Conservation (phyloP, 1,140 invertebrate species). For the Zaprionus nigranus region DNA sequence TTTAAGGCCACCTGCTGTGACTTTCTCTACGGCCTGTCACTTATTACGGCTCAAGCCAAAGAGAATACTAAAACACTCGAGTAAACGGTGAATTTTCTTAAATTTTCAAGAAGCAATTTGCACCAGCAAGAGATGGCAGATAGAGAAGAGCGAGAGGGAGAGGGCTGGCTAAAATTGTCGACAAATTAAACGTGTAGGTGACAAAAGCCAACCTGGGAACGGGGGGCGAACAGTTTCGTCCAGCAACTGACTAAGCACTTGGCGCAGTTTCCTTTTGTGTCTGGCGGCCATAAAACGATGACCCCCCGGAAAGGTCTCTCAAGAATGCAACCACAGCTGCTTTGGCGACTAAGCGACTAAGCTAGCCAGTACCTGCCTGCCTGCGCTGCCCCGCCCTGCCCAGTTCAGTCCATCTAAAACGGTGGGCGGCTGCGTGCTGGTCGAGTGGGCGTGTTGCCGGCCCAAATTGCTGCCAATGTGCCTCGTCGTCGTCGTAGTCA, state of each 20-base stretch:
- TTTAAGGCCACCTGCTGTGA: constrained; percentile 47
- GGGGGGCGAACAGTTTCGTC: constrained; percentile 28
- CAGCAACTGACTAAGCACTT: constrained; percentile 51
- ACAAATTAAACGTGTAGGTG: constrained; percentile 44
- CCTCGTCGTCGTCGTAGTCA: constrained; percentile 30
- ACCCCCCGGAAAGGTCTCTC: constrained; percentile 62
- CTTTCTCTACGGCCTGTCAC: constrained; percentile 21
- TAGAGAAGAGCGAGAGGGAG: background rate
- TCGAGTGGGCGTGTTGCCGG: background rate
- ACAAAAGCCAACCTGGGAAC: constrained; percentile 29
- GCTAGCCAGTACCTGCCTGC: constrained; percentile 2
- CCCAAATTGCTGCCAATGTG: constrained; percentile 17
- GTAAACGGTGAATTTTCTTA: constrained; percentile 41
- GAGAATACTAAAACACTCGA: background rate
- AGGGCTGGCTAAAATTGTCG: constrained; percentile 16
- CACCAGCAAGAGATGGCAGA: background rate
- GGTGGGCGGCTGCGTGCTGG: constrained; percentile 7
- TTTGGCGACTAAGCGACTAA: constrained; percentile 39
- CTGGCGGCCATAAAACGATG: constrained; percentile 67
- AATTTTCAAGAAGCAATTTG: constrained; percentile 39
- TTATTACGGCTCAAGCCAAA: constrained; percentile 18
- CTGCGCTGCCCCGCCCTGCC: constrained; percentile 26
- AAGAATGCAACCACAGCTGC: constrained; percentile 47
- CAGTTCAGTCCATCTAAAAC: constrained; percentile 26
- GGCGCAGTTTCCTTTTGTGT: constrained; percentile 48